Evolutionary conservation across 2,888 invertebrate genomes (phyloP).

Genomic region (Cosmorhoe ocellata): DNA sequence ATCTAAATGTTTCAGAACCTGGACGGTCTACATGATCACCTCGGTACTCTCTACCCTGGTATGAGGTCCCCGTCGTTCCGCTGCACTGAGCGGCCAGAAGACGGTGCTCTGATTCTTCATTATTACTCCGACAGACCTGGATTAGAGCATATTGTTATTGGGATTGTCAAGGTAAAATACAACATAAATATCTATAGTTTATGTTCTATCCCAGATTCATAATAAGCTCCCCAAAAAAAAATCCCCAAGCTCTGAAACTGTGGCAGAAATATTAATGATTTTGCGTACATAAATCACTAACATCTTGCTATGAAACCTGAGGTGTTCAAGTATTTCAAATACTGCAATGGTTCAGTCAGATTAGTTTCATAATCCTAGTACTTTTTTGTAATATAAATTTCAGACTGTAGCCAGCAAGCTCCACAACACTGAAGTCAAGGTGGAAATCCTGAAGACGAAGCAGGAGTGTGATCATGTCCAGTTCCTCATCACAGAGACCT

Average conservation of each 20-base stretch:
- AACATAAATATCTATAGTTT: too few relatives aligned
- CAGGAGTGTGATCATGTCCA: conserved; percentile 95
- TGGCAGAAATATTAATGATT: too few relatives aligned
- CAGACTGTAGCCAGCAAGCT: conserved; percentile 96
- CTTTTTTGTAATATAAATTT: too few relatives aligned
- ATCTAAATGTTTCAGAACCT: conserved; percentile 86
- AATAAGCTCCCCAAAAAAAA: too few relatives aligned
- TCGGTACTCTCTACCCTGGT: conserved; percentile 96
- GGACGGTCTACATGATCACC: conserved; percentile 97
- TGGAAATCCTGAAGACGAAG: conserved; percentile 93
- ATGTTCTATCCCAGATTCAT: too few relatives aligned
- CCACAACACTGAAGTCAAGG: conserved; percentile 95
- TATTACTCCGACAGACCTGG: conserved; percentile 98
- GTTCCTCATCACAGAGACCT: conserved; percentile 94
- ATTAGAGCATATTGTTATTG: conserved; percentile 97
- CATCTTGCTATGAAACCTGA: too few relatives aligned
- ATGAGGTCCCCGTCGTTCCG: conserved; percentile 98
- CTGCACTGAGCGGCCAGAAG: conserved; percentile 94
- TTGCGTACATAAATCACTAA: too few relatives aligned
- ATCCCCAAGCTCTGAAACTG: too few relatives aligned
- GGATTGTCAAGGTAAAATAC: conserved; percentile 92
- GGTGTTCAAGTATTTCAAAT: too few relatives aligned
- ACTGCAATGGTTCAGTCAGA: too few relatives aligned
- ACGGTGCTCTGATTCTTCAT: conserved; percentile 94
- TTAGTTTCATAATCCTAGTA: too few relatives aligned